A percentile compares a stretch with the other conserved stretches of the same genome.
Evolutionary conservation across 2,888 invertebrate genomes (phyloP).

Genomic region (Lampropteryx suffumata): DNA sequence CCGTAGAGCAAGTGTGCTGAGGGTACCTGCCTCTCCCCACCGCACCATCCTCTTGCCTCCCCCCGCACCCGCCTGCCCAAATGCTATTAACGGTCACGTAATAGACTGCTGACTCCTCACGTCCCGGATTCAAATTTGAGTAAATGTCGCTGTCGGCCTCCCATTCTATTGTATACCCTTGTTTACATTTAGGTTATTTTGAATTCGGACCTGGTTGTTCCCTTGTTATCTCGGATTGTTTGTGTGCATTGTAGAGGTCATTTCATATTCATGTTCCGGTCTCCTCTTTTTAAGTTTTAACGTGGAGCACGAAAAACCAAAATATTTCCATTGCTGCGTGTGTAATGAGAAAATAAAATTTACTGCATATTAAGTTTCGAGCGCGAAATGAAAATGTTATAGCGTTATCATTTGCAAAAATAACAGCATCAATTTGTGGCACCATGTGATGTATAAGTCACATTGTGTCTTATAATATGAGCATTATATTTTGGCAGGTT

Average conservation of each 20-base stretch:
- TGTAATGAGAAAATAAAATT: slow-evolving; percentile 19
- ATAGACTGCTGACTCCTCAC: slow-evolving; percentile 69
- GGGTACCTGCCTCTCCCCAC: no score
- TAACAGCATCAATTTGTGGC: slow-evolving; percentile 2
- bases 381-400: neutral
- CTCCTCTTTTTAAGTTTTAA: slow-evolving; percentile 32
- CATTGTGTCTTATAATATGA: neutral
- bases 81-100: slow-evolving; percentile 76
- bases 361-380: slow-evolving; percentile 22
- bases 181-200: slow-evolving; percentile 61
- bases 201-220: slow-evolving; percentile 52
- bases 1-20: slow-evolving; percentile 46
- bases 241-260: slow-evolving; percentile 43
- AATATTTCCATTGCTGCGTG: slow-evolving; percentile 25
- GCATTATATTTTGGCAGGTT: slow-evolving; percentile 5
- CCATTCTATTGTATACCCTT: slow-evolving; percentile 60
- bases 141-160: slow-evolving; percentile 63
- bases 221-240: slow-evolving; percentile 54
- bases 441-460: neutral
- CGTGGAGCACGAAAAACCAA: slow-evolving; percentile 22
- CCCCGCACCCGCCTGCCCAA: slow-evolving; percentile 26
- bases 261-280: slow-evolving; percentile 44
- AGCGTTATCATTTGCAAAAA: slow-evolving; percentile 8
- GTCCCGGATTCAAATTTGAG: slow-evolving; percentile 73
- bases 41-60: neutral